phyloP scores from a whole-genome alignment of 2,797 vertebrate genomes.

The Lycodopsis pacificus region DNA sequence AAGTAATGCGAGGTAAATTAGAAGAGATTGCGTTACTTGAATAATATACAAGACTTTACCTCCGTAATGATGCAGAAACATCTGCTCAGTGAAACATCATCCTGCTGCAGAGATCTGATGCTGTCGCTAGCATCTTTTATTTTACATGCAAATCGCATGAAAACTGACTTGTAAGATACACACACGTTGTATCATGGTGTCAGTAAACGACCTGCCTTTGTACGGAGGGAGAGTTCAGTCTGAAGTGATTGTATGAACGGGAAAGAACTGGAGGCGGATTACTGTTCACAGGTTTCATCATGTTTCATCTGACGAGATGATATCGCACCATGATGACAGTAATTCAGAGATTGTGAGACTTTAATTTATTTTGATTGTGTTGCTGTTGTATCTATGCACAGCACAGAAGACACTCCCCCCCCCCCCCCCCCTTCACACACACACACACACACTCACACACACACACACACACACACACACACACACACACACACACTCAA shows the following conservation, averaged over 20 bases:
- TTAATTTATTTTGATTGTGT: background rate
- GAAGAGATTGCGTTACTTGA: background rate
- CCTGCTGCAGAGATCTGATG: background rate
- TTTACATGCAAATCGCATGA: background rate
- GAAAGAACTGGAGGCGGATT: background rate
- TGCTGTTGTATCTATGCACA: background rate
- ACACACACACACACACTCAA: background rate
- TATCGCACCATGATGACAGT: background rate
- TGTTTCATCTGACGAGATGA: background rate
- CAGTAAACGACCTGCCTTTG: background rate
- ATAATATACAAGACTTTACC: background rate
- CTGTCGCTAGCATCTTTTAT: no score
- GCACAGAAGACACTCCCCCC: background rate
- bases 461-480: no score
- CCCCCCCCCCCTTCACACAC: no score
- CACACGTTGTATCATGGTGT: background rate
- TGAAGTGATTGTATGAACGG: background rate
- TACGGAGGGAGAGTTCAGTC: no score
- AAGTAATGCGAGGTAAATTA: background rate
- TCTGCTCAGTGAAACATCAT: background rate
- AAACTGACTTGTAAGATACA: background rate
- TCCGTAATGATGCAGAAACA: background rate
- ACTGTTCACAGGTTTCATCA: slow-evolving; percentile 8
- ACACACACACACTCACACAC: background rate
- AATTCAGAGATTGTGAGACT: background rate